These are phyloP conservation scores for Rhysida immarginata DNA, from an alignment of 1,140 invertebrate species.

Conservation along the genomic window DNA sequence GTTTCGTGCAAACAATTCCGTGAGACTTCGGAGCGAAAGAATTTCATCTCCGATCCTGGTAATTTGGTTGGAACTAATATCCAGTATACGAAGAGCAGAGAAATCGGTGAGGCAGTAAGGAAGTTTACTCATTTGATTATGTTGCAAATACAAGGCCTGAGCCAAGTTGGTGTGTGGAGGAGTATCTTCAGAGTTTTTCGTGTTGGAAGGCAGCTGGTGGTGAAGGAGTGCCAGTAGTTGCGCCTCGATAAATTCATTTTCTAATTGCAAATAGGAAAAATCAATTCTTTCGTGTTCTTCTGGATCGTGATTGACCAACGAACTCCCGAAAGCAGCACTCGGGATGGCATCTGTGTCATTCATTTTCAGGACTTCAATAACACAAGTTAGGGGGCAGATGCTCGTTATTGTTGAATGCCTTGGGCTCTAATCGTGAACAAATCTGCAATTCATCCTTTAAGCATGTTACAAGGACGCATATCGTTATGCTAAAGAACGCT, in stretches of 20 bases:
- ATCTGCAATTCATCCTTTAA: too few relatives aligned
- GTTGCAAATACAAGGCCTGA: constrained; percentile 22
- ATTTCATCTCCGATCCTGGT: constrained; percentile 56
- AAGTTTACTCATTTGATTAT: constrained; percentile 28
- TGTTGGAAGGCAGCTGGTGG: not conserved
- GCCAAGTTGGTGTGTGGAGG: not conserved
- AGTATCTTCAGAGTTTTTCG: constrained; percentile 23
- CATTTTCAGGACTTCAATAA: too few relatives aligned
- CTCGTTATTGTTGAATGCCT: too few relatives aligned
- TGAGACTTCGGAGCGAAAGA: constrained; percentile 46
- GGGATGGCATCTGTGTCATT: too few relatives aligned
- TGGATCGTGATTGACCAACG: too few relatives aligned
- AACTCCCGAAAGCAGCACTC: too few relatives aligned
- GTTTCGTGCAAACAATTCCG: constrained; percentile 67
- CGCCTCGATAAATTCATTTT: not conserved
- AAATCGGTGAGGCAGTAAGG: constrained; percentile 30
- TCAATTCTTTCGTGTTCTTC: constrained; percentile 1
- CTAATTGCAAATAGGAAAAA: not conserved
- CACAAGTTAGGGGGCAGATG: too few relatives aligned
- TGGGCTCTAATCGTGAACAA: too few relatives aligned
- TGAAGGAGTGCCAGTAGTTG: not conserved
- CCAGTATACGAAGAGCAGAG: constrained; percentile 42
- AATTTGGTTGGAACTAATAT: constrained; percentile 77
- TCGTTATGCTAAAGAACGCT: too few relatives aligned
- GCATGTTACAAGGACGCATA: too few relatives aligned